Evolutionary conservation across 2,113 vertebrate genomes (phyloP).

Genomic region (Pogona vitticeps): DNA sequence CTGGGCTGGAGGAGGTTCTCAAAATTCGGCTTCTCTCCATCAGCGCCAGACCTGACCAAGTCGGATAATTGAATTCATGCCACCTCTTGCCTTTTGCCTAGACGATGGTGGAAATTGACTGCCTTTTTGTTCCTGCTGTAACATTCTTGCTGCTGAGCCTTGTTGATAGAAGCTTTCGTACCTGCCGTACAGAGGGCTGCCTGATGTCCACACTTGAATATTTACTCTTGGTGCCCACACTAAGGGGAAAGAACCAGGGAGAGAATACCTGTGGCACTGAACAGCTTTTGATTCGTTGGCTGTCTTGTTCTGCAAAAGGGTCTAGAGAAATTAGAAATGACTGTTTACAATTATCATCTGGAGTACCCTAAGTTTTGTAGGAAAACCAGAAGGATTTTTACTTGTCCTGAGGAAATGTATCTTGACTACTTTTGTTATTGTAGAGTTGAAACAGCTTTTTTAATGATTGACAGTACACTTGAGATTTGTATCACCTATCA

Average conservation of each 20-base stretch:
- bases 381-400: slow-evolving; percentile 36
- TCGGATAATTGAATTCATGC: neutral
- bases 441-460: slow-evolving; percentile 61
- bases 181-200: neutral
- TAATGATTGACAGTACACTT: slow-evolving; percentile 41
- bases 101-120: neutral
- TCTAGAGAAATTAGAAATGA: slow-evolving; percentile 48
- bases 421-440: slow-evolving; percentile 65
- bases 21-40: neutral
- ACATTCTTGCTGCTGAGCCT: neutral
- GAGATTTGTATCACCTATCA: slow-evolving; percentile 23
- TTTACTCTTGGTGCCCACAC: neutral
- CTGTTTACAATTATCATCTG: slow-evolving; percentile 50
- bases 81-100: slow-evolving; percentile 19
- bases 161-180: slow-evolving; percentile 43
- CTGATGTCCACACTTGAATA: slow-evolving; percentile 4
- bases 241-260: neutral
- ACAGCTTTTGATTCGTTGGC: neutral
- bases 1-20: slow-evolving; percentile 54
- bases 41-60: neutral
- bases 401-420: slow-evolving; percentile 57
- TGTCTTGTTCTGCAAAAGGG: neutral
- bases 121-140: neutral
- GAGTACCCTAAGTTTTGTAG: slow-evolving; percentile 43
- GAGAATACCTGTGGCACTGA: slow-evolving; percentile 9